Base-by-base conservation (phyloP, 2,113 vertebrate genomes). In the Cynoglossus semilaevis region DNA sequence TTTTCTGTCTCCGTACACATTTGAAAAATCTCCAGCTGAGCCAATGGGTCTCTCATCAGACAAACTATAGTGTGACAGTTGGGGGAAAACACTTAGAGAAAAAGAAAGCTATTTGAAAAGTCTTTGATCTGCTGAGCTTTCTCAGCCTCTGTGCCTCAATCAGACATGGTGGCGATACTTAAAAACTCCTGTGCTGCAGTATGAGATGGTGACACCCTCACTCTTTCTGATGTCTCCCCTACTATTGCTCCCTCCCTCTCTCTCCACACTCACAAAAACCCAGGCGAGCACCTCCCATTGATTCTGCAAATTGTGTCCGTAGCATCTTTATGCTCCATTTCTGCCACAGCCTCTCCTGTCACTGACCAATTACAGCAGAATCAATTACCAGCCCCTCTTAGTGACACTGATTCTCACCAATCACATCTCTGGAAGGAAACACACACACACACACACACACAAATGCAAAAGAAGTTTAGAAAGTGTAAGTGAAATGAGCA, bases 381-480 rank as follows among this genome's bases (percentile, higher is more conserved):
- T 91, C 90, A 90, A 91, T 91, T 90, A 89, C 82, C 80, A 88
- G 79, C 85, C n/a, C n/a, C 81, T 88, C 88, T 89, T 86, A 85
- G 76, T 75, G 74, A 50, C 70, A 70, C 64, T 43, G 67, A 82
- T 77, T 82, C 74, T 54, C 68, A 74, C 71, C 17, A 48, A 62
- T 76, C 69, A 70, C 63, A 35, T 6, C 18, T 52, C 45, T 67
- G 65, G 68, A 61, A 67, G 63, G 53, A 55, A 57, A 58, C 45
- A n/a, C 58, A 15, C 46, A 38, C 59, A 44, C 43, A 9, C 38
- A 36, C 46, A 42, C 51, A 40, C 29, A 37, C 18, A 41, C 48
- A 10, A 29, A 46, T 40, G 41, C 38, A 44, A 15, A 5, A 22
- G 56, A 50, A 29, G 71, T 63, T 73, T 50, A 63, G 67, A 29